phyloP scores from a whole-genome alignment of 2,888 invertebrate genomes.

The Pandemis corylana region DNA sequence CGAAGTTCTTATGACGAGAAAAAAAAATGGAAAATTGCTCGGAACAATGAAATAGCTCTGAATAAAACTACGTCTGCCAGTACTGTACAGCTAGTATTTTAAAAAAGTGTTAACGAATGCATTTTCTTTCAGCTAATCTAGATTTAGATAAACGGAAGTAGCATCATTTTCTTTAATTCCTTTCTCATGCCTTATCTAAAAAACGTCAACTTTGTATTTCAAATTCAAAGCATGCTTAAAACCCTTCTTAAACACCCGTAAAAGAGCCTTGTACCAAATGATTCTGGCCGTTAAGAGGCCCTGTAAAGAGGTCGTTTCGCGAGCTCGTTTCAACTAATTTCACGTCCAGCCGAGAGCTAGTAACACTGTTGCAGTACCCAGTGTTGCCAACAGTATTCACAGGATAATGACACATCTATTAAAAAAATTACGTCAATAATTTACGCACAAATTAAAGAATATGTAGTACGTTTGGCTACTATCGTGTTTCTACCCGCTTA shows the following conservation, averaged over 20 bases:
- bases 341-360: conserved; percentile 38
- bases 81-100: too few species aligned
- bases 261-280: conserved; percentile 27
- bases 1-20: too few species aligned
- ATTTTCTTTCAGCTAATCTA: neutral
- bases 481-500: too few species aligned
- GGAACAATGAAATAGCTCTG: too few species aligned
- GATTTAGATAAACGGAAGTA: neutral
- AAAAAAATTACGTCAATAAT: too few species aligned
- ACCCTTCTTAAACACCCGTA: conserved; percentile 2
- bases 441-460: too few species aligned
- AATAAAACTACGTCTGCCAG: too few species aligned
- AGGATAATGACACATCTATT: too few species aligned
- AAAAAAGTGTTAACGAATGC: neutral
- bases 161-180: neutral
- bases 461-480: too few species aligned
- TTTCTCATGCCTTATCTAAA: neutral
- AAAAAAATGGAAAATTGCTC: too few species aligned
- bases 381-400: neutral
- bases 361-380: conserved; percentile 6
- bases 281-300: conserved; percentile 34
- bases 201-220: neutral
- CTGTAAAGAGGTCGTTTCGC: conserved; percentile 38
- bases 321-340: conserved; percentile 40
- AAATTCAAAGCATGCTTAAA: conserved; percentile 10